Evolutionary conservation across 2,888 invertebrate species (phyloP).

Genomic region (Polietes domitor): DNA sequence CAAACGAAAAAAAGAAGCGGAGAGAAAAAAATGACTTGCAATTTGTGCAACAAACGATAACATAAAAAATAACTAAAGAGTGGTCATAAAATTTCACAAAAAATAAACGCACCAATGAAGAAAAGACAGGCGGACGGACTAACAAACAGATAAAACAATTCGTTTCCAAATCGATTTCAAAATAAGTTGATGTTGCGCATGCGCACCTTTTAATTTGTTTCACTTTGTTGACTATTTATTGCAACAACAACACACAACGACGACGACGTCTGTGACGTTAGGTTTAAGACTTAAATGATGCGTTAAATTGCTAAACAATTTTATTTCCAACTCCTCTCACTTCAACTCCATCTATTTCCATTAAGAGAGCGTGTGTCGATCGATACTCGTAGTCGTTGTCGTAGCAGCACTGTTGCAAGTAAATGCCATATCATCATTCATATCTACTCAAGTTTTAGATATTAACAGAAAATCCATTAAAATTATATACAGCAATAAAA

Average conservation of each 20-base stretch:
- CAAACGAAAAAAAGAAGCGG: slow-evolving; percentile 1
- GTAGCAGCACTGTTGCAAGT: not conserved
- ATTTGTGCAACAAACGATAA: slow-evolving; percentile 30
- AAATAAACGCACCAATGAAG: not conserved
- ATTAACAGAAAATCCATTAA: slow-evolving; percentile 63
- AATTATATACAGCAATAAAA: slow-evolving; percentile 45
- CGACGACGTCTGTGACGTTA: slow-evolving; percentile 8
- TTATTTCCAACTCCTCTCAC: slow-evolving; percentile 15
- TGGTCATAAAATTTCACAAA: slow-evolving; percentile 34
- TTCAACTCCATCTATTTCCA: no score
- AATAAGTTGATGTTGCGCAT: slow-evolving; percentile 62
- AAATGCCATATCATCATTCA: slow-evolving; percentile 27
- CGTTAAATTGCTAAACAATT: slow-evolving; percentile 63
- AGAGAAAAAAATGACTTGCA: slow-evolving; percentile 51
- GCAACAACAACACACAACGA: slow-evolving; percentile 36
- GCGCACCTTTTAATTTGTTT: slow-evolving; percentile 67
- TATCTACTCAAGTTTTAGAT: slow-evolving; percentile 55
- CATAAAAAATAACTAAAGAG: not conserved
- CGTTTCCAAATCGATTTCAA: slow-evolving; percentile 60
- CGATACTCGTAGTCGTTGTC: not conserved
- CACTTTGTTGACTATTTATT: slow-evolving; percentile 55
- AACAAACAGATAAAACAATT: slow-evolving; percentile 41
- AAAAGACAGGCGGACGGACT: slow-evolving; percentile 34
- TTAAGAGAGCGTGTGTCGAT: no score
- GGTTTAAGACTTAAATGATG: slow-evolving; percentile 60